These are phyloP conservation scores for Eristalinus sepulchralis DNA, from an alignment of 2,888 invertebrate species.

Conservation along the genomic window DNA sequence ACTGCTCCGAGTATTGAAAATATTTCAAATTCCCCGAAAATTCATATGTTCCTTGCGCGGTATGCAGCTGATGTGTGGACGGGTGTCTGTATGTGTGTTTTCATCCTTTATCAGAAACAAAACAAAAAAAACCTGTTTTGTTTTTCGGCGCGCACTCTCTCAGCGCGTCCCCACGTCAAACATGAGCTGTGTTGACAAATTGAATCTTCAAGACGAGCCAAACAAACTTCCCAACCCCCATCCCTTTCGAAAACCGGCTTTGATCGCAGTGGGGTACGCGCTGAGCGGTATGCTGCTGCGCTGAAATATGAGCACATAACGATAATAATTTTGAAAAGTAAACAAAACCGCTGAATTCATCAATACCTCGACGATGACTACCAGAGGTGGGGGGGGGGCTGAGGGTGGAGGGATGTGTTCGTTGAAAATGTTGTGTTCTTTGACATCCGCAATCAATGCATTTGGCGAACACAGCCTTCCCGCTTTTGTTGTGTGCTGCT, in stretches of 20 bases:
- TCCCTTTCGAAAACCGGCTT: constrained; percentile 32
- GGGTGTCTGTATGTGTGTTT: background rate
- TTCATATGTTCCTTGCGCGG: constrained; percentile 21
- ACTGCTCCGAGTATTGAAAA: constrained; percentile 39
- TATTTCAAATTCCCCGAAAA: constrained; percentile 53
- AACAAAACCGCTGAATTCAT: constrained; percentile 54
- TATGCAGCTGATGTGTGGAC: background rate
- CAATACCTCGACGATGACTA: background rate
- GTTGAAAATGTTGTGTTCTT: constrained; percentile 36
- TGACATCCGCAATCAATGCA: constrained; percentile 58
- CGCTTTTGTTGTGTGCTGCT: background rate
- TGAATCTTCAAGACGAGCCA: constrained; percentile 66
- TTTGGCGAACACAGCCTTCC: constrained; percentile 3
- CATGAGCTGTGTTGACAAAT: constrained; percentile 63
- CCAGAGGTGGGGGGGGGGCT: background rate
- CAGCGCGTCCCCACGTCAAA: background rate
- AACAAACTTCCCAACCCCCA: constrained; percentile 45
- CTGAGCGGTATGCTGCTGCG: background rate
- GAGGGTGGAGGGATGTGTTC: no score
- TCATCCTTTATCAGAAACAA: constrained; percentile 4
- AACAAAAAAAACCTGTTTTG: constrained; percentile 6
- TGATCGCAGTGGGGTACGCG: constrained; percentile 53
- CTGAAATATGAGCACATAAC: constrained; percentile 57
- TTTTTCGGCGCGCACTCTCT: background rate
- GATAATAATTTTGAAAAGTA: constrained; percentile 57